These are phyloP conservation scores for Pseudanteris insignis DNA, from an alignment of 2,888 invertebrate genomes.

Conservation along the genomic window DNA sequence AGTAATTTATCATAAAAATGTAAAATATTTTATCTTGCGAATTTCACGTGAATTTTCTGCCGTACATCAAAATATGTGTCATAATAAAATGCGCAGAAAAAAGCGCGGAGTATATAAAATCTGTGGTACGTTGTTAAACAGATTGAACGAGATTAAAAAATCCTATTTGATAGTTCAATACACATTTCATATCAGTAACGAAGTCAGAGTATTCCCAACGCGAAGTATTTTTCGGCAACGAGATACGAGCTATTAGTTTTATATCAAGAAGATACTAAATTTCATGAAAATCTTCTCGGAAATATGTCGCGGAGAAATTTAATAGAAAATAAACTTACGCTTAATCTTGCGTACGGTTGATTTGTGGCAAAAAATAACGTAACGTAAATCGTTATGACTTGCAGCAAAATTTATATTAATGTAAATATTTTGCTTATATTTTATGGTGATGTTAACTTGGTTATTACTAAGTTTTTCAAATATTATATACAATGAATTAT, in stretches of 20 bases:
- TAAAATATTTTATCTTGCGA: too few relatives aligned
- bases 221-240: constrained; percentile 19
- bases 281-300: constrained; percentile 38
- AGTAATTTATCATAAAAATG: too few relatives aligned
- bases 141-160: constrained; percentile 35
- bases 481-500: too few relatives aligned
- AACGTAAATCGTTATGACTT: too few relatives aligned
- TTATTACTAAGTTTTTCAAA: too few relatives aligned
- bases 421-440: too few relatives aligned
- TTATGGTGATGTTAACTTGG: too few relatives aligned
- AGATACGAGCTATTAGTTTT: constrained; percentile 30
- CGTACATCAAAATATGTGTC: not conserved
- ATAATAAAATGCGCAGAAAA: not conserved
- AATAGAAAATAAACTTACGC: constrained; percentile 40
- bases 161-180: constrained; percentile 33
- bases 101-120: not conserved
- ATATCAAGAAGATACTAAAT: constrained; percentile 28
- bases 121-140: constrained; percentile 7
- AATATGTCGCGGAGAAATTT: constrained; percentile 32
- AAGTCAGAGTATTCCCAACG: constrained; percentile 6
- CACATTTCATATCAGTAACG: constrained; percentile 24
- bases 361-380: not conserved
- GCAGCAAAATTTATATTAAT: too few relatives aligned
- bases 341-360: too few relatives aligned
- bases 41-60: not conserved